Evolutionary conservation across 2,888 invertebrate species (phyloP), one percentile per base, ranked within the genome.

Genomic region (Tachystola acroxantha): DNA sequence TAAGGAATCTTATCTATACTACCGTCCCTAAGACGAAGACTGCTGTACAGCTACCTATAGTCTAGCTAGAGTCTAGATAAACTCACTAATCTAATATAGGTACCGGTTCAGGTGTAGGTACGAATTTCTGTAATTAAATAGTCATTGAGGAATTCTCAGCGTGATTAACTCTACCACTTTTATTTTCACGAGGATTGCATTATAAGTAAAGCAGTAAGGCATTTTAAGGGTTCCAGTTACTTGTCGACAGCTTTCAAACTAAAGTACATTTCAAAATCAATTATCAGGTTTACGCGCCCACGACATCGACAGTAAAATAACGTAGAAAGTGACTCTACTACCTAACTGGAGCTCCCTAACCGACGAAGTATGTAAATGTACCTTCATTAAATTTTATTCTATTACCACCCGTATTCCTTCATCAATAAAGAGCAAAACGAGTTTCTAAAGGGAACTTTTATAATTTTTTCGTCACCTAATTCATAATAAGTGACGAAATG

Each of bases 401-500:
- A 28, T 28, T 12, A 28, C 7, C 28, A 28, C 11, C 28, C 30
- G n/a, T 30, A 30, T 30, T 19, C n/a, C 7, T 3, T 2, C 12
- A 13, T 7, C 13, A 6, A 13, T 13, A 29, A n/a, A 10, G 31
- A 32, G 31, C 9, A 12, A 5, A 28, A 28, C 13, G 11, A 11
- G 7, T 24, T 24, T 32, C 9, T 30, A 10, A 19, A 7, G 13
- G n/a, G 6, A 9, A 10, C 30, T 7, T 22, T 24, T 22, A 22
- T 12, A 32, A 9, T 24, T 13, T 13, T 11, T 5, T 38, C 33
- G 25, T 10, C 37, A 38, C 25, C 34, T 25, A 34, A 34, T 24
- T 33, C 27, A 13, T 25, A 34, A 34, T 25, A 24, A 44, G 36
- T 42, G 44, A 45, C 36, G 38, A 45, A 40, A 39, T 38, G 36